These are phyloP conservation scores for Melopsittacus undulatus DNA, from an alignment of 2,797 vertebrate species.

Conservation along the genomic window DNA sequence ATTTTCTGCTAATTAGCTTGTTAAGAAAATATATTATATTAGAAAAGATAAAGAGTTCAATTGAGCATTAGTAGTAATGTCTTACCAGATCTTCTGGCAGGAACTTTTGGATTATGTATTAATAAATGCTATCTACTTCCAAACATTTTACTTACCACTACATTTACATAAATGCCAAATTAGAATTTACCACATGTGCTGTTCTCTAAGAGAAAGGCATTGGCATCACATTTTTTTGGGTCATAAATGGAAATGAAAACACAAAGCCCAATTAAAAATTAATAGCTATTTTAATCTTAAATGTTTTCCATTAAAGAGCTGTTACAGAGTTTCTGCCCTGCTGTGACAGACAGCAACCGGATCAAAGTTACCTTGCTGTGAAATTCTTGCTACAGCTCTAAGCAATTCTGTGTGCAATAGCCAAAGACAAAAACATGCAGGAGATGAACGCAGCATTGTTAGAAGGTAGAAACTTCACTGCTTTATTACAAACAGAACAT, in stretches of 20 bases:
- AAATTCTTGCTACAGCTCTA: background rate
- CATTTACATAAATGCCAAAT: background rate
- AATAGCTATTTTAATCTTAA: background rate
- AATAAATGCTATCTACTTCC: background rate
- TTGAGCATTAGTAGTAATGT: background rate
- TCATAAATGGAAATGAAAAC: background rate
- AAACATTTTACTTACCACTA: background rate
- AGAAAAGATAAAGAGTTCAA: background rate
- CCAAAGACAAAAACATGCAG: background rate
- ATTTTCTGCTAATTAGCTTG: background rate
- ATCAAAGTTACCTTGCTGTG: background rate
- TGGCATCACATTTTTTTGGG: background rate
- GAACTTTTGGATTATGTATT: background rate
- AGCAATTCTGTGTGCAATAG: background rate
- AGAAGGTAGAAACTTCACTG: background rate
- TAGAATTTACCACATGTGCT: background rate
- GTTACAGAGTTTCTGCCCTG: background rate
- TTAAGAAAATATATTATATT: background rate
- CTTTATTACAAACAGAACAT: background rate
- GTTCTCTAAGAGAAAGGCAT: rapidly evolving
- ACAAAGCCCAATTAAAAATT: background rate
- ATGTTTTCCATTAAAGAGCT: background rate
- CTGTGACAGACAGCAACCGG: rapidly evolving
- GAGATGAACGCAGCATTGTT: background rate
- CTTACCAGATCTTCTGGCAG: background rate